Base-by-base conservation (phyloP, 2,888 invertebrate species). In the Ochropleura plecta region DNA sequence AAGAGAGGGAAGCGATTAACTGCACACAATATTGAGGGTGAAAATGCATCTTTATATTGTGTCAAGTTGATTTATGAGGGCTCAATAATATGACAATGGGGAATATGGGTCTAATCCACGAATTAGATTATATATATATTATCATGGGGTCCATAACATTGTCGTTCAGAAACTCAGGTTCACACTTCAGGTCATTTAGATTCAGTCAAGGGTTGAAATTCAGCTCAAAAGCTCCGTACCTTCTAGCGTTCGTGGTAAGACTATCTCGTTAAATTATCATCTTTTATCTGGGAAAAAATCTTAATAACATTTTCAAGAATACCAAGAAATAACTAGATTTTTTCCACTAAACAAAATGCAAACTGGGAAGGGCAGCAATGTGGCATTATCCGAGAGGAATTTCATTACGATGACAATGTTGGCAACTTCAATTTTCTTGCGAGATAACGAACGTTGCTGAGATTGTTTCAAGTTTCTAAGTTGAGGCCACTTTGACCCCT, bases 331-430 rank as follows among this genome's bases (percentile, higher is more conserved):
- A 72, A 62, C 72, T 77, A 66, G 76, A 70, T 79, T 81, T 76
- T 82, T 76, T 65, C 51, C 57, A 70, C 71, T 63, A 71, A 85
- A 83, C 75, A 82, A 78, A 86, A 86, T 87, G 82, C 76, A 86
- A 81, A 80, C 76, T 79, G 68, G 30, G 66, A 70, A 63, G 49
- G 70, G 69, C 76, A 84, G 76, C 82, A 67, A 81, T 81, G 82
- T 81, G 73, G 88, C 83, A 86, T 91, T 91, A 89, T 90, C 82
- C 79, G 44, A 76, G 85, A 93, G 91, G 95, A 95, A 95, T 95
- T 95, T 95, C 93, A 95, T 95, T 95, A 94, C 87, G 91, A 94
- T 95, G 95, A 95, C 95, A 95, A 93, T 92, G 94, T 94, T 91
- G 92, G 91, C 88, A 90, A 92, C 92, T 94, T 93, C 93, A 93